These are phyloP conservation scores for Bryconaethiops microstoma DNA, from an alignment of 2,797 vertebrate genomes.

Conservation along the genomic window DNA sequence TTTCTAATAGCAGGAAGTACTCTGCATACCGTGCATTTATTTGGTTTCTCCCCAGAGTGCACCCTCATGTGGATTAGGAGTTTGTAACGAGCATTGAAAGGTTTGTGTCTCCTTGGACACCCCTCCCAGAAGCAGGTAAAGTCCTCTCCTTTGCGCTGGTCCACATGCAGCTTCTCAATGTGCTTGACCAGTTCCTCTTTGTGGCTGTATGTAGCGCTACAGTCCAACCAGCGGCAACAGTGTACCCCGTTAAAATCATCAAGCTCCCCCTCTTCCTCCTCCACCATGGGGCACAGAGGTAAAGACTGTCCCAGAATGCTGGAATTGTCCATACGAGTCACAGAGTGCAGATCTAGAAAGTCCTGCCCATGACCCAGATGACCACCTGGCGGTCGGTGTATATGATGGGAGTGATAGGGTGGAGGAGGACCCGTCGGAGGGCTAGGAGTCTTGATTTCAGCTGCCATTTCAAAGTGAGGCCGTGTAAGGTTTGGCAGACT, in stretches of 20 bases:
- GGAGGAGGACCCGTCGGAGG: slow-evolving; percentile 86
- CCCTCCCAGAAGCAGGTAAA: slow-evolving; percentile 95
- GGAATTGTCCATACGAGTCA: slow-evolving; percentile 61
- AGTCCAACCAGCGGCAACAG: slow-evolving; percentile 90
- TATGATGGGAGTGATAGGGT: slow-evolving; percentile 86
- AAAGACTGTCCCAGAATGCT: slow-evolving; percentile 64
- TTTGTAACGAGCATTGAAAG: slow-evolving; percentile 97
- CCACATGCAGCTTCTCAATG: slow-evolving; percentile 94
- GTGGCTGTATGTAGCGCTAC: slow-evolving; percentile 83
- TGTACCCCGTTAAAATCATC: slow-evolving; percentile 80
- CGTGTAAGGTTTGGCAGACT: slow-evolving; percentile 67
- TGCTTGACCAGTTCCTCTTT: slow-evolving; percentile 93
- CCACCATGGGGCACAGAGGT: slow-evolving; percentile 69
- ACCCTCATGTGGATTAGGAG: slow-evolving; percentile 98
- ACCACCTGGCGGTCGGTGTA: slow-evolving; percentile 61
- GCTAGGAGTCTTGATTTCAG: slow-evolving; percentile 60
- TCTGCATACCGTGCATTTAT: slow-evolving; percentile 91
- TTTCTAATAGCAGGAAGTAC: neutral
- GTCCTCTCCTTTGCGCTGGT: slow-evolving; percentile 94
- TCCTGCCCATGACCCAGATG: slow-evolving; percentile 42
- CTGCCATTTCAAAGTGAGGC: slow-evolving; percentile 56
- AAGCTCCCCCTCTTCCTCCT: slow-evolving; percentile 85
- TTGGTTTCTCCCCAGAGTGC: slow-evolving; percentile 98
- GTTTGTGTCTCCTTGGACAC: slow-evolving; percentile 90
- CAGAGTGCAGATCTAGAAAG: slow-evolving; percentile 30